Evolutionary conservation across 2,113 vertebrate genomes (phyloP).

Genomic region (Climacteris rufus): DNA sequence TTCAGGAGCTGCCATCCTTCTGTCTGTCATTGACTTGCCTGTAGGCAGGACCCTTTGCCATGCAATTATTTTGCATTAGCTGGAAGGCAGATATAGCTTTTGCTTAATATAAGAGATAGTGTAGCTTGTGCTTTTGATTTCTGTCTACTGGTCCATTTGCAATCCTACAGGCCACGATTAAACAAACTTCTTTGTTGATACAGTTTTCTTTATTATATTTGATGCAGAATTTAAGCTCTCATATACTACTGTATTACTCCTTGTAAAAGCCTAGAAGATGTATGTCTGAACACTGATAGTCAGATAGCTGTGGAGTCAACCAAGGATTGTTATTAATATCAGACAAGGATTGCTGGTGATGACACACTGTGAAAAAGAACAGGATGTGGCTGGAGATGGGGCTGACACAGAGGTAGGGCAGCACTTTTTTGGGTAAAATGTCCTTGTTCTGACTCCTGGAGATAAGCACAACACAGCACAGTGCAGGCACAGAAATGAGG

Average conservation of each 20-base stretch:
- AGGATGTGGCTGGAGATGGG: neutral
- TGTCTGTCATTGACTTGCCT: neutral
- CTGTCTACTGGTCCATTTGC: neutral
- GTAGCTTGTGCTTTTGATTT: neutral
- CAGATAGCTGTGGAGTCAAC: neutral
- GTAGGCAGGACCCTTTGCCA: neutral
- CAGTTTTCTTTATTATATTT: rapidly evolving
- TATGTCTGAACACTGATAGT: neutral
- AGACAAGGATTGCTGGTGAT: neutral
- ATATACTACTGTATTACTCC: neutral
- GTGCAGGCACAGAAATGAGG: neutral
- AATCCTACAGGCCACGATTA: neutral
- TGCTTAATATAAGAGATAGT: neutral
- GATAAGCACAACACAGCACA: neutral
- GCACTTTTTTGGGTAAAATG: neutral
- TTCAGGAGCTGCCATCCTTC: neutral
- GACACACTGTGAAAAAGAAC: neutral
- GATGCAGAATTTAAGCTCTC: neutral
- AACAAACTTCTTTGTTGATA: neutral
- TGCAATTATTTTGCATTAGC: neutral
- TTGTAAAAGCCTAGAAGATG: neutral
- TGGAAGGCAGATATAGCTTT: neutral
- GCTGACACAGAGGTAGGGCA: neutral
- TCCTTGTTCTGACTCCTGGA: neutral
- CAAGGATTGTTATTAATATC: neutral